These are phyloP conservation scores for Acleris literana DNA, from an alignment of 2,888 invertebrate species.

Conservation along the genomic window DNA sequence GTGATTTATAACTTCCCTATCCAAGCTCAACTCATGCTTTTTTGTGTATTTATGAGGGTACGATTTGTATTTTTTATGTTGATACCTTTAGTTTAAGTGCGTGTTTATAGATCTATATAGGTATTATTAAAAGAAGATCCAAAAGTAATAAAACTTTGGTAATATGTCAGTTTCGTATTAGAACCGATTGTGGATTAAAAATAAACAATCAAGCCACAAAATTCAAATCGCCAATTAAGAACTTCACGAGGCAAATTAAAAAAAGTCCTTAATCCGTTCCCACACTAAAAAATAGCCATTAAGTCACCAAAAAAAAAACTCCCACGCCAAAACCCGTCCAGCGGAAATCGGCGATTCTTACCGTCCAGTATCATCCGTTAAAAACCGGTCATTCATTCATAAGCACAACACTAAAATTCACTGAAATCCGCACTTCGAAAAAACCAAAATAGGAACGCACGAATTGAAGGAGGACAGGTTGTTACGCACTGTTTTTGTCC, in stretches of 20 bases:
- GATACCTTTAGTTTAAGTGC: too few species aligned
- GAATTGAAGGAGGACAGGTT: slow-evolving; percentile 42
- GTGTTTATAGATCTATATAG: too few species aligned
- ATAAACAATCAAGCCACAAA: slow-evolving; percentile 21
- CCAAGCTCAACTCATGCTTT: too few species aligned
- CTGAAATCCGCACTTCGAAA: slow-evolving; percentile 61
- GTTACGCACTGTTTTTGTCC: slow-evolving; percentile 44
- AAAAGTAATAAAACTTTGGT: too few species aligned
- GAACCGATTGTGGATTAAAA: slow-evolving; percentile 19
- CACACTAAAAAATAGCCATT: slow-evolving; percentile 47
- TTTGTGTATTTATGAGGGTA: too few species aligned
- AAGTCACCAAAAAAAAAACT: slow-evolving; percentile 44
- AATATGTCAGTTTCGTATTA: neutral
- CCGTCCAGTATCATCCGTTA: slow-evolving; percentile 56
- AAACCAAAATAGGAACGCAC: slow-evolving; percentile 50
- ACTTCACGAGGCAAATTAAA: slow-evolving; percentile 35
- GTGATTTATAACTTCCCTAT: too few species aligned
- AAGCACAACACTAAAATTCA: slow-evolving; percentile 56
- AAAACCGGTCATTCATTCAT: slow-evolving; percentile 61
- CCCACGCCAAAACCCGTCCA: slow-evolving; percentile 59
- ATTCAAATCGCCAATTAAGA: slow-evolving; percentile 17
- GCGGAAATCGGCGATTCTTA: slow-evolving; percentile 58
- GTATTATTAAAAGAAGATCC: too few species aligned
- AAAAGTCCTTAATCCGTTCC: slow-evolving; percentile 46
- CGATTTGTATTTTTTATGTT: too few species aligned